Conservation (phyloP, 2,797 vertebrate species). For the Buceros bicornis region DNA sequence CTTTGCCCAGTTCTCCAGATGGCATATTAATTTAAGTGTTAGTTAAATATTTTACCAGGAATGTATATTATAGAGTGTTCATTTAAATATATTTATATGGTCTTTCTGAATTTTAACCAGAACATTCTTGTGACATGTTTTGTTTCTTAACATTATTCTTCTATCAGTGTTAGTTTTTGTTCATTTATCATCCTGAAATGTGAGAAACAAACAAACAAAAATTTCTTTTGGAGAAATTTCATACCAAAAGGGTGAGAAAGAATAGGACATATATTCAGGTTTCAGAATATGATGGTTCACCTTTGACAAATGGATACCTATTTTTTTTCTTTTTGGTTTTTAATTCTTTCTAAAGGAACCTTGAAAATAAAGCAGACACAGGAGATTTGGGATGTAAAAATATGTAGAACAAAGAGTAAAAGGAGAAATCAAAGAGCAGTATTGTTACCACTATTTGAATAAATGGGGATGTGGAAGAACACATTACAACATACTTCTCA, state of each 20-base stretch:
- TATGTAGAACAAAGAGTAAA: neutral
- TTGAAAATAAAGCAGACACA: neutral
- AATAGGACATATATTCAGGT: neutral
- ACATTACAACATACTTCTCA: neutral
- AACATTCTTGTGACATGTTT: neutral
- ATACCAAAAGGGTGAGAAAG: neutral
- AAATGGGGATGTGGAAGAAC: neutral
- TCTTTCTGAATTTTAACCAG: neutral
- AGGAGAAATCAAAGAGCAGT: neutral
- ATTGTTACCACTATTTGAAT: neutral
- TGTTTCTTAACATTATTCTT: neutral
- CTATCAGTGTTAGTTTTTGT: neutral
- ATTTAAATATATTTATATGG: neutral
- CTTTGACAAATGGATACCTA: neutral
- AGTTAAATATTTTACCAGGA: conserved; percentile 33
- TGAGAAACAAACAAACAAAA: neutral
- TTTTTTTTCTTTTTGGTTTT: neutral
- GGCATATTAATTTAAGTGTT: conserved; percentile 45
- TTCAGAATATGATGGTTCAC: neutral
- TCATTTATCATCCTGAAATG: neutral
- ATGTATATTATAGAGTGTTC: conserved; percentile 1
- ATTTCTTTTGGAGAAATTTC: neutral
- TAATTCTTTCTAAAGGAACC: neutral
- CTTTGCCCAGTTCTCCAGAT: conserved; percentile 39
- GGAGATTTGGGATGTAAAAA: neutral